A percentile compares a stretch with the other conserved stretches of the same genome.
Conservation (phyloP, 2,113 vertebrate species). For the Motacilla tschutschensis region DNA sequence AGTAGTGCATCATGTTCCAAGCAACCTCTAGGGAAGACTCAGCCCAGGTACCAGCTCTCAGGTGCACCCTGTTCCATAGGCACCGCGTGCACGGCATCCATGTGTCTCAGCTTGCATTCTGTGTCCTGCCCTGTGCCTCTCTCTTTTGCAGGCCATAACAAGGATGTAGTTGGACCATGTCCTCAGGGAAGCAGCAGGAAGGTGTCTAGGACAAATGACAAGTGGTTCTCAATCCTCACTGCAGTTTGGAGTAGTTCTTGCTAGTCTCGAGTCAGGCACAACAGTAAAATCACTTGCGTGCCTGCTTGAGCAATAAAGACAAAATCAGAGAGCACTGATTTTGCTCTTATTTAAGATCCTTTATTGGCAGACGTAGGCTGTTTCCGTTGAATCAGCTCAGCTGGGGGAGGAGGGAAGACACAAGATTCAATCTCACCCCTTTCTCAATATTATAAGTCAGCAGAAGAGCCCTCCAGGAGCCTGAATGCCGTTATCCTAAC, state of each 20-base stretch:
- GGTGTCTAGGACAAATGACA: not conserved
- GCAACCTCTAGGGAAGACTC: not conserved
- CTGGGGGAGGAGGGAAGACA: not conserved
- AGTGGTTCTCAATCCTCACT: not conserved
- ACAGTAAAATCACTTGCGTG: not conserved
- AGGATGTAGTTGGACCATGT: fast-evolving
- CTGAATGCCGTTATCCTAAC: not conserved
- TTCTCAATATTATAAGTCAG: not conserved
- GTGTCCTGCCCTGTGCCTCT: not conserved
- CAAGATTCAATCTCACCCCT: not conserved
- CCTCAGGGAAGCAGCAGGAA: not conserved
- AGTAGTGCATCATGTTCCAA: not conserved
- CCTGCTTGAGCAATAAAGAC: not conserved
- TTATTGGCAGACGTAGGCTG: not conserved
- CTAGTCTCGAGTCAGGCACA: not conserved
- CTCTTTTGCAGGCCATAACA: not conserved
- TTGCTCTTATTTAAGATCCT: not conserved
- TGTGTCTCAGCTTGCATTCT: not conserved
- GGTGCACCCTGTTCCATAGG: not conserved
- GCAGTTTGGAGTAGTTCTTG: not conserved
- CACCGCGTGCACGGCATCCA: fast-evolving
- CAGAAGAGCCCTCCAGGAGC: not conserved
- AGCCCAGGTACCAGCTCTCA: not conserved
- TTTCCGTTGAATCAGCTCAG: not conserved
- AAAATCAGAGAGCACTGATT: not conserved